Evolutionary conservation across 2,113 vertebrate species (phyloP).

Genomic region (Manacus vitellinus): DNA sequence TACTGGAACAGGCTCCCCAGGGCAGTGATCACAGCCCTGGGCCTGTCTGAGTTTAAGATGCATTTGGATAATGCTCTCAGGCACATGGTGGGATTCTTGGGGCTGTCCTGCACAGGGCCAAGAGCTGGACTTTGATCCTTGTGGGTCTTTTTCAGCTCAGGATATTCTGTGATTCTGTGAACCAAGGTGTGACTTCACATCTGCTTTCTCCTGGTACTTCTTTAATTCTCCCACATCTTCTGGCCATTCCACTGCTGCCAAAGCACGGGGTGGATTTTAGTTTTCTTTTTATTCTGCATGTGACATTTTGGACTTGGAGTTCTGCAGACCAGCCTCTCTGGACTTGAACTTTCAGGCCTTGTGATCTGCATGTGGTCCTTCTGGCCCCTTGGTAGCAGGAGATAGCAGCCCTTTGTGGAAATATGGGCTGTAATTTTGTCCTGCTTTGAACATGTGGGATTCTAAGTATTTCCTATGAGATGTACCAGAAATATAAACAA

Average conservation of each 20-base stretch:
- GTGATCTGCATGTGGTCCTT: neutral
- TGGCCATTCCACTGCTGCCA: neutral
- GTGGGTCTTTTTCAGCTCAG: neutral
- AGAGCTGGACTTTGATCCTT: neutral
- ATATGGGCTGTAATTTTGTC: neutral
- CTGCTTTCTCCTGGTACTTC: neutral
- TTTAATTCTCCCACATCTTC: neutral
- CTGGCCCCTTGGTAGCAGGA: neutral
- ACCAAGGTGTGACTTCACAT: neutral
- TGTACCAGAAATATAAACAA: constrained; percentile 22
- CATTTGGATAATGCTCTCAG: neutral
- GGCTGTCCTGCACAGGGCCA: neutral
- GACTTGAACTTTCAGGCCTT: neutral
- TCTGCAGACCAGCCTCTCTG: neutral
- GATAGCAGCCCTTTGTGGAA: neutral
- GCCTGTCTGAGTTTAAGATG: neutral
- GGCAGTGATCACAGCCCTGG: neutral
- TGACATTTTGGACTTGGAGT: neutral
- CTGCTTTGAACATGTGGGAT: constrained; percentile 2
- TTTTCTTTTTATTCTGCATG: neutral
- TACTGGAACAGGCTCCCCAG: neutral
- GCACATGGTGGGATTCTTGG: neutral
- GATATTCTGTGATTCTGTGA: neutral
- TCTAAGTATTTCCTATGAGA: constrained; percentile 19
- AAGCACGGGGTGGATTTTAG: neutral